Percentiles rank a stretch among this genome's conserved stretches.
Evolutionary conservation across 1,140 invertebrate species (phyloP).

Genomic region (Pissodes strobi): DNA sequence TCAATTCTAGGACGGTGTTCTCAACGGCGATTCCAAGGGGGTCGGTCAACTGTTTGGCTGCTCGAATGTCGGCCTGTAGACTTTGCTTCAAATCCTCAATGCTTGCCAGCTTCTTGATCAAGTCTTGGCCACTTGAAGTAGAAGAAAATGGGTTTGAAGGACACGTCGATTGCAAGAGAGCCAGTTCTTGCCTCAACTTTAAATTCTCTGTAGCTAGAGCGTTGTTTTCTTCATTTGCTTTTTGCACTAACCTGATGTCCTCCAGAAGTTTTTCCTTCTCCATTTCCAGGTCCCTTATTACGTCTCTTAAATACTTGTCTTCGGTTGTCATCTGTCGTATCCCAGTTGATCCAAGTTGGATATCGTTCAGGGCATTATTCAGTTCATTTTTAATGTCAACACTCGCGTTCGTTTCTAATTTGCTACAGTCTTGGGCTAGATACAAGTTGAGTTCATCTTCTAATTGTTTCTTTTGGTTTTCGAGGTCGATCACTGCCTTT

Average conservation of each 20-base stretch:
- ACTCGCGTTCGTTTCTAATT: too few species aligned
- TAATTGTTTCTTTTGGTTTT: slow-evolving; percentile 24
- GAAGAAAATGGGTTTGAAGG: background rate
- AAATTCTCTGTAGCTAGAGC: slow-evolving; percentile 10
- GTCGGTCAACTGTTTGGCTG: background rate
- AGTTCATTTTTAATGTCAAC: slow-evolving; percentile 13
- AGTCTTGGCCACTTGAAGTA: background rate
- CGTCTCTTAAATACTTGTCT: slow-evolving; percentile 10
- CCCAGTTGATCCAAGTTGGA: background rate
- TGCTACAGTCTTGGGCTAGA: background rate
- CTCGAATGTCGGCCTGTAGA: background rate
- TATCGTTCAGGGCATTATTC: slow-evolving; percentile 4
- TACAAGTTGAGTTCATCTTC: slow-evolving; percentile 12
- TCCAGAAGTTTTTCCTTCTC: slow-evolving; percentile 20
- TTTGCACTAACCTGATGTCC: slow-evolving; percentile 18
- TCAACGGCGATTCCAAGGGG: slow-evolving; percentile 9
- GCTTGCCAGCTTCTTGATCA: slow-evolving; percentile 11
- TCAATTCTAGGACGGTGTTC: slow-evolving; percentile 18
- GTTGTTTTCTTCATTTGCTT: slow-evolving; percentile 18
- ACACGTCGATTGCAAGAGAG: background rate
- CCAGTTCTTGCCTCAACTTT: slow-evolving; percentile 19
- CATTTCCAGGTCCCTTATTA: slow-evolving; percentile 3
- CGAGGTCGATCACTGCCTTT: slow-evolving; percentile 8
- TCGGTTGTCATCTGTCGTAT: slow-evolving; percentile 10
- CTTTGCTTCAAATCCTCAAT: slow-evolving; percentile 11